These are phyloP conservation scores for Chironomus striatipennis DNA, from an alignment of 1,140 invertebrate genomes.

Conservation along the genomic window DNA sequence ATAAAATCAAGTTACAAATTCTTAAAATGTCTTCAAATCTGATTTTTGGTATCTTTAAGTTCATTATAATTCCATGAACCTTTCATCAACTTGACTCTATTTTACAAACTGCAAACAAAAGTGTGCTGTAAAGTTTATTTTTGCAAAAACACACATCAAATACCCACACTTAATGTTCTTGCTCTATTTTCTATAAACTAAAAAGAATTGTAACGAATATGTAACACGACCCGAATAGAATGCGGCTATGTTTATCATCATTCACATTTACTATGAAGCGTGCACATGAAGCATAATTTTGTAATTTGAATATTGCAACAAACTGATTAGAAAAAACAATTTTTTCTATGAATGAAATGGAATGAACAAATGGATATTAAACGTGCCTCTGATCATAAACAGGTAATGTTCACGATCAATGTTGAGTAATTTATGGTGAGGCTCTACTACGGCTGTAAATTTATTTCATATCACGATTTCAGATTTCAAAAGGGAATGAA, in stretches of 20 bases:
- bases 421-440: not conserved
- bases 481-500: not conserved
- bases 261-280: too few relatives aligned
- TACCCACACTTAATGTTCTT: too few relatives aligned
- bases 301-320: not conserved
- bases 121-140: too few relatives aligned
- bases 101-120: too few relatives aligned
- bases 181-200: not conserved
- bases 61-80: too few relatives aligned
- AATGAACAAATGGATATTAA: not conserved
- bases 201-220: too few relatives aligned
- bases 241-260: not conserved
- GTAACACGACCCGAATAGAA: not conserved
- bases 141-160: too few relatives aligned
- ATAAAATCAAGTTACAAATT: too few relatives aligned
- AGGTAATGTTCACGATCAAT: conserved; percentile 12
- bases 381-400: not conserved
- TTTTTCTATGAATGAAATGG: conserved; percentile 3
- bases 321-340: not conserved
- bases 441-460: not conserved
- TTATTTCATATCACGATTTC: conserved; percentile 1
- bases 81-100: too few relatives aligned
- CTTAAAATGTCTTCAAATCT: too few relatives aligned
- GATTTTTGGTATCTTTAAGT: too few relatives aligned
- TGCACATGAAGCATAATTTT: not conserved